Percentiles rank a stretch among this genome's conserved stretches.
Conservation (phyloP, 2,113 vertebrate genomes). For the Syngnathus floridae region DNA sequence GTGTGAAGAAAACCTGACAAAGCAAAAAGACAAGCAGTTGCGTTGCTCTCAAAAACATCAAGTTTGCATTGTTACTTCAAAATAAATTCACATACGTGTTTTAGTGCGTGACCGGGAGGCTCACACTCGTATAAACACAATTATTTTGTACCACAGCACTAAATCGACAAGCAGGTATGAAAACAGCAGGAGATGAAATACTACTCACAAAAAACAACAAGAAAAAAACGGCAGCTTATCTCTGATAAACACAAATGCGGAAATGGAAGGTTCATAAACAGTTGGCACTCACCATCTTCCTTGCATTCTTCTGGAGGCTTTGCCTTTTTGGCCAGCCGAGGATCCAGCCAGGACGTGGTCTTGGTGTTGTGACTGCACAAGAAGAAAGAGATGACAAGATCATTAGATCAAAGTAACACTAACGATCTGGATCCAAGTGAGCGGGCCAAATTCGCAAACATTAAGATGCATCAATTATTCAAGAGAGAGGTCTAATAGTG, state of each 20-base stretch:
- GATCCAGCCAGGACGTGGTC: constrained; percentile 6
- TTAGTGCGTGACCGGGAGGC: neutral
- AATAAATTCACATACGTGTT: neutral
- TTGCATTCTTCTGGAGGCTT: constrained; percentile 8
- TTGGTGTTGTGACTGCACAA: constrained; percentile 6
- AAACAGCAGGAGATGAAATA: constrained; percentile 30
- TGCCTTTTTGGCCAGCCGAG: constrained; percentile 5
- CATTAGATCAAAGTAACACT: neutral
- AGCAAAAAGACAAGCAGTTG: neutral
- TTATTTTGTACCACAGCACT: neutral
- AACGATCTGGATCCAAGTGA: neutral
- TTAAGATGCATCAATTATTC: constrained; percentile 7
- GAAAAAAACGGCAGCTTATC: constrained; percentile 14
- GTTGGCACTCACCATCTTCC: neutral
- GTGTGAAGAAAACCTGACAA: neutral
- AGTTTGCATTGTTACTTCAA: neutral
- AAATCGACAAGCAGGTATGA: neutral
- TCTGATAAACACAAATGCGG: constrained; percentile 13
- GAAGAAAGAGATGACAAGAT: neutral
- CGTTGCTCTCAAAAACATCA: neutral
- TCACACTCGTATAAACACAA: neutral
- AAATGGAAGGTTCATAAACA: neutral
- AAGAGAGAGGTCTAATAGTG: neutral
- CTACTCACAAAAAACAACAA: constrained; percentile 4
- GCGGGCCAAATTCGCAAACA: constrained; percentile 2